These are phyloP conservation scores for Rhyacichthys aspro DNA, from an alignment of 2,797 vertebrate species.

Conservation along the genomic window DNA sequence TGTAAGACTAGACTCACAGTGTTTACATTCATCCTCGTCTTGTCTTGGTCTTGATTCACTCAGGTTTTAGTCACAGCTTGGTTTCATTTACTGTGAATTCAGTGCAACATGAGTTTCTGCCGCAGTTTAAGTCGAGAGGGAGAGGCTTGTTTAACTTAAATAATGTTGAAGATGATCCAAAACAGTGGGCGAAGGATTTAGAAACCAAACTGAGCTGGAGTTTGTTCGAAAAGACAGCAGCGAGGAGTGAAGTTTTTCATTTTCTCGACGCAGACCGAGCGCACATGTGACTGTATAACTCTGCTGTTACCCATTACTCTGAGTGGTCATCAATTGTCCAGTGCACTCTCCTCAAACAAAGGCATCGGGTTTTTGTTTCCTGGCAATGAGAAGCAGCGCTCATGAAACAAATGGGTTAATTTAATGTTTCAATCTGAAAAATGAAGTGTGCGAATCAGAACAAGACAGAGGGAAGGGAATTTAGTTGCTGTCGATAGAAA, in stretches of 20 bases:
- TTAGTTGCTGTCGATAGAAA: conserved; percentile 84
- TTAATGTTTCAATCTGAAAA: conserved; percentile 53
- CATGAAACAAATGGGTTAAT: conserved; percentile 47
- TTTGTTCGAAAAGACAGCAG: conserved; percentile 27
- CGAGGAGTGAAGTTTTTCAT: conserved; percentile 47
- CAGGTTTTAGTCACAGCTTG: too few relatives aligned
- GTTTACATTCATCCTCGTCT: too few relatives aligned
- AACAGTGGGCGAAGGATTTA: conserved; percentile 49
- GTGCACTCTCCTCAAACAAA: conserved; percentile 66
- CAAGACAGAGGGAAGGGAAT: conserved; percentile 69
- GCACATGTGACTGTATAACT: conserved; percentile 87
- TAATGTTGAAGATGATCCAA: conserved; percentile 56
- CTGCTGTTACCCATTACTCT: conserved; percentile 83
- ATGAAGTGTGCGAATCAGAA: conserved; percentile 39
- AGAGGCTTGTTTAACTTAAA: conserved; percentile 54
- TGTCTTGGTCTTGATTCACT: too few relatives aligned
- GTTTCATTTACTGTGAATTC: too few relatives aligned
- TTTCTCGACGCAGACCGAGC: conserved; percentile 64
- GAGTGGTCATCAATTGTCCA: conserved; percentile 80
- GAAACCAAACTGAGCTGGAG: conserved; percentile 34
- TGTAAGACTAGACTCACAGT: too few relatives aligned
- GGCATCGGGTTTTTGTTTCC: conserved; percentile 71
- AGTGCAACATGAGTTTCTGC: too few relatives aligned
- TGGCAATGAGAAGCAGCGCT: conserved; percentile 42
- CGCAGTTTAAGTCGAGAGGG: conserved; percentile 16